Evolutionary conservation across 2,888 invertebrate species (phyloP).

Genomic region (Lasioglossum villosulum): DNA sequence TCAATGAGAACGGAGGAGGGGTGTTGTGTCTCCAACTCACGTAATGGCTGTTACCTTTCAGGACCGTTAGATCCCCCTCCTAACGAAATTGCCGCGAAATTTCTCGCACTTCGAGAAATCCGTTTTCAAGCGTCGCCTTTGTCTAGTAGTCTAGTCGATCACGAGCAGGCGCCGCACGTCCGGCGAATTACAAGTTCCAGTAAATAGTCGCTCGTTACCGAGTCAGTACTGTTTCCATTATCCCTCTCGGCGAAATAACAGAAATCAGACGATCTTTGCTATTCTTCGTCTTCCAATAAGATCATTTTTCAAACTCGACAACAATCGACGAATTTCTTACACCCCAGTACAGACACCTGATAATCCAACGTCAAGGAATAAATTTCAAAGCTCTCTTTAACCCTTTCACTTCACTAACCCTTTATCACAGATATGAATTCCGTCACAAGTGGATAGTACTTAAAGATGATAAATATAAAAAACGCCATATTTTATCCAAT

Average conservation of each 20-base stretch:
- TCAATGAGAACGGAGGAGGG: neutral
- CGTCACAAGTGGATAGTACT: no score
- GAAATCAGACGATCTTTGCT: neutral
- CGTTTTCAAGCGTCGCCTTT: neutral
- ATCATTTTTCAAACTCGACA: neutral
- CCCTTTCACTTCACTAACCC: no score
- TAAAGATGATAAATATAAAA: no score
- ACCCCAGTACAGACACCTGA: no score
- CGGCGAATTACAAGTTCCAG: neutral
- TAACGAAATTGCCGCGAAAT: neutral
- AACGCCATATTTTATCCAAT: no score
- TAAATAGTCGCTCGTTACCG: neutral
- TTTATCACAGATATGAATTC: no score
- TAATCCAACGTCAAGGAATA: no score
- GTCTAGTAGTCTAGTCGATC: constrained; percentile 1
- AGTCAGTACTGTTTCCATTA: neutral
- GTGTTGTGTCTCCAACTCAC: neutral
- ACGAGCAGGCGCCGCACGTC: constrained; percentile 5
- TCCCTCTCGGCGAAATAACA: neutral
- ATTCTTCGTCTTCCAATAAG: neutral
- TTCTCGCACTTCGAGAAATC: neutral
- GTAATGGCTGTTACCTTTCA: neutral
- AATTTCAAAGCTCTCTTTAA: no score
- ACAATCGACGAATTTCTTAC: neutral
- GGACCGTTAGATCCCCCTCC: neutral